Base-by-base conservation (phyloP, 1,140 invertebrate species). In the Aethina tumida region DNA sequence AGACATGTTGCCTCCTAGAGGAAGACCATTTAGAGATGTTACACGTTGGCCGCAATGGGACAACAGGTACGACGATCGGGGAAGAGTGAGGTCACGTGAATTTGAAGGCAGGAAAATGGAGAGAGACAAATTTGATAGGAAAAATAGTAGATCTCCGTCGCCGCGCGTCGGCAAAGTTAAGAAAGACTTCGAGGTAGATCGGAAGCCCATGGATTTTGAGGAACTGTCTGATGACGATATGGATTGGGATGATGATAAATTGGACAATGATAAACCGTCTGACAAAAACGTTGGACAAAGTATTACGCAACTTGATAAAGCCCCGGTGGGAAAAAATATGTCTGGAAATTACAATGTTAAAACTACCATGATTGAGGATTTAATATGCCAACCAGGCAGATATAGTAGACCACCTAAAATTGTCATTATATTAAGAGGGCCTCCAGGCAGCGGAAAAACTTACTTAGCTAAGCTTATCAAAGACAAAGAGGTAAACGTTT, bases 371-470 rank as follows among this genome's bases (percentile, higher is more conserved):
- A 79, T 95, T 39, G 86, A 93, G 58, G 90, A 95, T 58, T 53
- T 97, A 14, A 59, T 96, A 39, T 75, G 69, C 47, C 58, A 63
- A 29, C 88, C 82, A 28, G 87, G 79, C 28, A 70, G 82, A 44
- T 71, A 72, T 47, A 78, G 71, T 45, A 69, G 89, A 55, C 88
- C 89, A 28, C 66, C 72, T 14, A 81, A 87, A 59, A 83, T 97
- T 45, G 84, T 84, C 14, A 82, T 96, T 33, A 87, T 97, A 49
- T 61, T 97, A 8, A 66, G 93, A 62, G 92, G 93, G 40, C 76
- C 83, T 31, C 89, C 90, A 10, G 89, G 91, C 2, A 85, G 85
- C 63, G 89, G 90, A 27, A 93, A 93, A 68, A 86, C 84, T 17
- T 83, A 80, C 64, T 69, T 89, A 49, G 84, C 86, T 3, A 90